Conservation (phyloP, 1,140 invertebrate genomes). For the Drosophila erecta region DNA sequence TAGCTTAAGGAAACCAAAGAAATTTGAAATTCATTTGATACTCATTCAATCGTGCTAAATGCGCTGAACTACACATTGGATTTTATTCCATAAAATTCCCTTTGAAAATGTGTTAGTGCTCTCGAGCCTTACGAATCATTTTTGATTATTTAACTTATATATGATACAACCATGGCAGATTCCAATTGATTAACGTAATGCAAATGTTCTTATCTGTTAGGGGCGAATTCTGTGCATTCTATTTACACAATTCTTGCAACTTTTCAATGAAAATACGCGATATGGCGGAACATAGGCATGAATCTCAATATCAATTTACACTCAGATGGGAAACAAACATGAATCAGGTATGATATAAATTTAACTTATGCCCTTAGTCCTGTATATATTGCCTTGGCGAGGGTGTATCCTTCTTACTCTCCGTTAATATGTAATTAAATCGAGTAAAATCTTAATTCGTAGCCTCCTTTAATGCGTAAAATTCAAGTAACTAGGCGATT, state of each 20-base stretch:
- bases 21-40: neutral
- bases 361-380: neutral
- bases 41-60: neutral
- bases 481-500: conserved; percentile 6
- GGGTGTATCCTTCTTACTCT: conserved; percentile 3
- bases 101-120: neutral
- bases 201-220: conserved; percentile 10
- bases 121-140: neutral
- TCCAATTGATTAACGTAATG: conserved; percentile 7
- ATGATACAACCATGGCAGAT: conserved; percentile 41
- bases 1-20: conserved; percentile 36
- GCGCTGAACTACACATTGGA: conserved; percentile 1
- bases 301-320: conserved; percentile 33
- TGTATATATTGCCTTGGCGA: conserved; percentile 14
- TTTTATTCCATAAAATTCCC: neutral
- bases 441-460: conserved; percentile 38
- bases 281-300: conserved; percentile 29
- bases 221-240: conserved; percentile 37
- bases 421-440: conserved; percentile 26
- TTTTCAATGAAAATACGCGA: conserved; percentile 15
- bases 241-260: conserved; percentile 55
- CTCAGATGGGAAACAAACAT: conserved; percentile 16
- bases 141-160: conserved; percentile 23
- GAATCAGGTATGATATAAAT: conserved; percentile 10
- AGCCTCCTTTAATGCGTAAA: conserved; percentile 21